Conservation (phyloP, 2,797 vertebrate genomes). For the Squalus acanthias region DNA sequence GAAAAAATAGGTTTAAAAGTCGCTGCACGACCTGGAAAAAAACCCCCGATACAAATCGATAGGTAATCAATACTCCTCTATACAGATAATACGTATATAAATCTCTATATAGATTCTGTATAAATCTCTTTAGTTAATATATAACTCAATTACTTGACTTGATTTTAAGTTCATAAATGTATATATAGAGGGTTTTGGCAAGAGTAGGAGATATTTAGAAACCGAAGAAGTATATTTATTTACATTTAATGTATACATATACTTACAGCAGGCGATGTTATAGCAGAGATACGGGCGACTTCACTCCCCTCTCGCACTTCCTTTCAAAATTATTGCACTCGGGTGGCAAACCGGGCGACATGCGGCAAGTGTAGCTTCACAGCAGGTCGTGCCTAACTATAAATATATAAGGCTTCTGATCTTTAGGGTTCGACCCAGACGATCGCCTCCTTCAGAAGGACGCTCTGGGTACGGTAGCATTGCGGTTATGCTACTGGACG, state of each 20-base stretch:
- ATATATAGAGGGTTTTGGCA: background rate
- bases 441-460: too few species aligned
- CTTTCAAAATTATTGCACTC: background rate
- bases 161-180: background rate
- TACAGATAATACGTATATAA: conserved; percentile 6
- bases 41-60: background rate
- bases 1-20: background rate
- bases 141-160: background rate
- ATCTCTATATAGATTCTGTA: background rate
- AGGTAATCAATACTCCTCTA: background rate
- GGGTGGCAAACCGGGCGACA: background rate
- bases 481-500: too few species aligned
- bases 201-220: background rate
- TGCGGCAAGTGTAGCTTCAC: background rate
- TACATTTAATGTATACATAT: background rate
- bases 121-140: background rate
- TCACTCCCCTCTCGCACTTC: background rate
- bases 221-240: background rate
- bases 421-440: background rate
- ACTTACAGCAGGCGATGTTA: background rate
- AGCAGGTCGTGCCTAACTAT: background rate
- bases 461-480: too few species aligned
- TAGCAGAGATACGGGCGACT: background rate
- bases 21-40: background rate
- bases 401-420: background rate